Conservation (phyloP, 1,140 invertebrate species). For the Ridgeia piscesae region DNA sequence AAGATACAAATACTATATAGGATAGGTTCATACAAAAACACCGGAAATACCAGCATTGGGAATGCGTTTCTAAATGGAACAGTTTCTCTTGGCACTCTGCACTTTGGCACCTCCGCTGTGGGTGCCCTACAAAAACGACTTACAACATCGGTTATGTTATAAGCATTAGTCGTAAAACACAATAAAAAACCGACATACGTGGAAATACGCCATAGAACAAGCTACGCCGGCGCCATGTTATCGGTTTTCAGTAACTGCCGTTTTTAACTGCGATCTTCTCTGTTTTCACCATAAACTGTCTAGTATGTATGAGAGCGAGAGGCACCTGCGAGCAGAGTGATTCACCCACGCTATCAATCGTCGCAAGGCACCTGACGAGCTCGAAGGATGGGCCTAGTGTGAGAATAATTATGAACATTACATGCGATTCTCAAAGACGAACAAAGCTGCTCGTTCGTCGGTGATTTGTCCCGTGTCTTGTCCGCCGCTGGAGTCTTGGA, state of each 20-base stretch:
- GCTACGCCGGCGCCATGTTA: background rate
- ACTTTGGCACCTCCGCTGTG: background rate
- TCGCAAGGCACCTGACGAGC: background rate
- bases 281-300: background rate
- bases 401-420: slow-evolving; percentile 2
- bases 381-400: background rate
- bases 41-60: background rate
- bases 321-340: background rate
- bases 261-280: background rate
- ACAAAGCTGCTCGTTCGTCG: background rate
- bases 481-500: background rate
- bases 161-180: background rate
- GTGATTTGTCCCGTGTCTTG: background rate
- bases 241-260: background rate
- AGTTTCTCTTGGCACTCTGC: background rate
- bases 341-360: background rate
- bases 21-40: background rate
- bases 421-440: background rate
- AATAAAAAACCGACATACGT: background rate
- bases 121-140: background rate
- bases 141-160: background rate
- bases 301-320: background rate
- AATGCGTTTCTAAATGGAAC: background rate
- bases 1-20: background rate
- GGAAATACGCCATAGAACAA: background rate